These are phyloP conservation scores for Apamea epomidion DNA, from an alignment of 2,888 invertebrate species.

Conservation along the genomic window DNA sequence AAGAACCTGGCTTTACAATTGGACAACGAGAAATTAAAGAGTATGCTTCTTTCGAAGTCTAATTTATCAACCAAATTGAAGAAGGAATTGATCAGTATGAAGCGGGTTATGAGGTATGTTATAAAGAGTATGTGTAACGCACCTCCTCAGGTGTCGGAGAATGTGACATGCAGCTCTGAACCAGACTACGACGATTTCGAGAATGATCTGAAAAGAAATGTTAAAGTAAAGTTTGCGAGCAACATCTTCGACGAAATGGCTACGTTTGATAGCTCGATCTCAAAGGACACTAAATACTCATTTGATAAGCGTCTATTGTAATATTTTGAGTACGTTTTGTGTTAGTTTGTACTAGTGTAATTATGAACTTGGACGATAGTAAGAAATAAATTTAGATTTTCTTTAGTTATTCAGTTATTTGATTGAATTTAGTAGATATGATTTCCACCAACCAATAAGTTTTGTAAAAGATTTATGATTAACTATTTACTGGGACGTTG, in stretches of 20 bases:
- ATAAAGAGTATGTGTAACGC: slow-evolving; percentile 75
- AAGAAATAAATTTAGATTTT: slow-evolving; percentile 48
- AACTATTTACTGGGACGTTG: neutral
- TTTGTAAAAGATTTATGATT: neutral
- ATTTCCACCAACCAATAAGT: slow-evolving; percentile 15
- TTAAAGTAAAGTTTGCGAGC: slow-evolving; percentile 65
- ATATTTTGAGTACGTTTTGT: slow-evolving; percentile 56
- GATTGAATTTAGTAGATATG: neutral
- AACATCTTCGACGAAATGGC: slow-evolving; percentile 63
- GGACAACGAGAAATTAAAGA: slow-evolving; percentile 83
- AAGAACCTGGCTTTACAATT: slow-evolving; percentile 76
- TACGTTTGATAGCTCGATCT: slow-evolving; percentile 74
- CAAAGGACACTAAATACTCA: slow-evolving; percentile 69
- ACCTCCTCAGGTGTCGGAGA: slow-evolving; percentile 66
- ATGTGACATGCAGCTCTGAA: slow-evolving; percentile 70
- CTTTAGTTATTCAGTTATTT: neutral
- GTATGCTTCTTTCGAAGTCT: slow-evolving; percentile 78
- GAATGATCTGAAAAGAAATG: slow-evolving; percentile 73
- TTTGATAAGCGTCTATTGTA: slow-evolving; percentile 60
- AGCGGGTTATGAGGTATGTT: slow-evolving; percentile 77
- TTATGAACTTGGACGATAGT: slow-evolving; percentile 44
- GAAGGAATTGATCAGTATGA: slow-evolving; percentile 79
- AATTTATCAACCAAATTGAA: slow-evolving; percentile 77
- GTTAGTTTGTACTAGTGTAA: slow-evolving; percentile 37
- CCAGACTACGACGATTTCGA: slow-evolving; percentile 79